Evolutionary conservation across 2,888 invertebrate species (phyloP), one percentile per base, ranked within the genome.

Genomic region (Pristionchus fissidentatus): DNA sequence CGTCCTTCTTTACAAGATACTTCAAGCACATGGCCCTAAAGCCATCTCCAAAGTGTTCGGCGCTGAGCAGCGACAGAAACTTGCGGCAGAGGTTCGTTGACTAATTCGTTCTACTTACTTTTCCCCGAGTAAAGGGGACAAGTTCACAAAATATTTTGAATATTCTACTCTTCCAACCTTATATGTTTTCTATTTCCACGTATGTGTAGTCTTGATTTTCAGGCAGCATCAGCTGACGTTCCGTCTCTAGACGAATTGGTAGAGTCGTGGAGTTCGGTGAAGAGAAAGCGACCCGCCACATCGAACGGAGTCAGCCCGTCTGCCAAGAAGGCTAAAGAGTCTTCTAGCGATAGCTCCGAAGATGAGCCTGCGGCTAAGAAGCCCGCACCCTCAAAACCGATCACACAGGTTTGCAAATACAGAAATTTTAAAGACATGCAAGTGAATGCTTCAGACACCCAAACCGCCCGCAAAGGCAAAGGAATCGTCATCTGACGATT

Each of bases 251-350:
- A 83, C 19, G 87, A 87, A 43, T 82, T 87, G 29, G 83, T 85
- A 26, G 84, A 73, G n/a, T 82, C 84, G 15, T 78, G 81, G 43
- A 81, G 26, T 13, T 84, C 84, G 57, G 73, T 83, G 43, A 85
- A 84, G 43, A 86, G 86, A 52, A 87, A 86, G 81, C 79, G 86
- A 0, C 83, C 83, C 3, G 84, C 84, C 52, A 84, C 85, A 1
- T 85, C 85, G 7, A 87, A 86, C 49, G 84, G 83, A 15, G 87
- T 83, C 43, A 85, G 86, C 32, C 87, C 89, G 15, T 75, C 79
- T 41, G 77, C 86, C 5, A 88, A 88, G 41, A 86, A 85, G 60
- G 41, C 85, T 43, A 87, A 87, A 22, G 84, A 84, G 3, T 84
- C 83, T 15, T 84, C 80, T 3, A 79, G 79, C 79, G 55, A 55